Evolutionary conservation across 2,888 invertebrate species (phyloP).

Genomic region (Aphodius granarius): DNA sequence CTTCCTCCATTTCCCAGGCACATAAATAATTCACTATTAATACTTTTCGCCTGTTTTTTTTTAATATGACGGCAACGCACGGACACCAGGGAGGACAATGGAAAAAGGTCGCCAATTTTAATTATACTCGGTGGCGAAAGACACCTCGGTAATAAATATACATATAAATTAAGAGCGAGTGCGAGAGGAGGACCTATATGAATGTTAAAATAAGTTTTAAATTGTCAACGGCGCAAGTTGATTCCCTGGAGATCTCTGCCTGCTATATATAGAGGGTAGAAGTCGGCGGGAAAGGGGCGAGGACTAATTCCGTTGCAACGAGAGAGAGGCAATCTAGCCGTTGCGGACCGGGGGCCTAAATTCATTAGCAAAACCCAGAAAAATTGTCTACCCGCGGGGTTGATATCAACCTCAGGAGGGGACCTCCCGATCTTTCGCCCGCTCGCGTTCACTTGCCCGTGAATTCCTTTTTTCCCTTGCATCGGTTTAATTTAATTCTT

Average conservation of each 20-base stretch:
- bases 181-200: constrained; percentile 52
- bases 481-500: constrained; percentile 36
- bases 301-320: constrained; percentile 49
- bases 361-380: constrained; percentile 51
- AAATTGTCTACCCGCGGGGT: constrained; percentile 44
- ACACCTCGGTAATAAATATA: constrained; percentile 53
- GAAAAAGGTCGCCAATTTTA: constrained; percentile 26
- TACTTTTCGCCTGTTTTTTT: constrained; percentile 28
- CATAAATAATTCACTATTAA: constrained; percentile 39
- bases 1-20: constrained; percentile 26
- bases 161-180: constrained; percentile 54
- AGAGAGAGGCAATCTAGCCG: constrained; percentile 46
- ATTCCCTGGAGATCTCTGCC: constrained; percentile 51
- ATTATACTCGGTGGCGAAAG: constrained; percentile 30
- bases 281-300: constrained; percentile 33
- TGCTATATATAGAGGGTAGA: constrained; percentile 37
- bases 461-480: constrained; percentile 28
- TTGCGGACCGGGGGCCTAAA: constrained; percentile 47
- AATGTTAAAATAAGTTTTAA: constrained; percentile 61
- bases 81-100: constrained; percentile 20
- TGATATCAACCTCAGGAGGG: constrained; percentile 39
- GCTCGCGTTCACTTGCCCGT: constrained; percentile 23
- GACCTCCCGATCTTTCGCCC: constrained; percentile 25
- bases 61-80: not conserved
- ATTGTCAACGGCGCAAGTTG: constrained; percentile 58